Evolutionary conservation across 1,140 invertebrate species (phyloP).

Genomic region (Anastrepha obliqua): DNA sequence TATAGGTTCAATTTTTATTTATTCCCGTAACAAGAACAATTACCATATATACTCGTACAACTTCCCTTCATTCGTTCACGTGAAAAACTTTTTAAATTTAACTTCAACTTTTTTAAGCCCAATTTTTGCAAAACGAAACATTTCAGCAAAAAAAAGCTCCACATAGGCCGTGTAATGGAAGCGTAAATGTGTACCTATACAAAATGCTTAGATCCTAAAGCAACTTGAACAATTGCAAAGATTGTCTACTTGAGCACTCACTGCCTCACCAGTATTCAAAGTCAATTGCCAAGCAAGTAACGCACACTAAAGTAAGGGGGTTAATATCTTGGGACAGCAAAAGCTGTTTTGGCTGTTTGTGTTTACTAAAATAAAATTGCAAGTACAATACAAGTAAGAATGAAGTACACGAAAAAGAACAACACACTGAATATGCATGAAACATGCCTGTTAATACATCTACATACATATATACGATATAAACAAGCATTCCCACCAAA

Average conservation of each 20-base stretch:
- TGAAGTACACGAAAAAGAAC: not conserved
- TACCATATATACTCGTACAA: not conserved
- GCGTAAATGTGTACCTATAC: not conserved
- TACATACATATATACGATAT: too few species aligned
- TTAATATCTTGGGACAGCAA: not conserved
- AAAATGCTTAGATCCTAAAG: not conserved
- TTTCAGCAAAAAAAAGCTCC: not conserved
- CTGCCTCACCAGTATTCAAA: not conserved
- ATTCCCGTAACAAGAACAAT: not conserved
- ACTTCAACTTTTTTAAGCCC: not conserved
- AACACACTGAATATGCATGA: not conserved
- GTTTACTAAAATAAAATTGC: not conserved
- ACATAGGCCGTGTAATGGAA: not conserved
- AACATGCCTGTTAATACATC: not conserved
- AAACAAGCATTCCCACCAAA: not conserved
- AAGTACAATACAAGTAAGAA: not conserved
- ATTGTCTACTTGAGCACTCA: not conserved
- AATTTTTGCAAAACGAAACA: not conserved
- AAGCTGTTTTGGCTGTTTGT: not conserved
- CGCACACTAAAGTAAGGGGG: not conserved
- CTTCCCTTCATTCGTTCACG: not conserved
- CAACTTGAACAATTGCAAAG: not conserved
- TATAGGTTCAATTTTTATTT: too few species aligned
- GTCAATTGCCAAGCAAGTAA: not conserved
- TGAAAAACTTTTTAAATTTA: conserved; percentile 46